phyloP scores from a whole-genome alignment of 2,888 invertebrate species.

The Zygothrica quintamaculata region DNA sequence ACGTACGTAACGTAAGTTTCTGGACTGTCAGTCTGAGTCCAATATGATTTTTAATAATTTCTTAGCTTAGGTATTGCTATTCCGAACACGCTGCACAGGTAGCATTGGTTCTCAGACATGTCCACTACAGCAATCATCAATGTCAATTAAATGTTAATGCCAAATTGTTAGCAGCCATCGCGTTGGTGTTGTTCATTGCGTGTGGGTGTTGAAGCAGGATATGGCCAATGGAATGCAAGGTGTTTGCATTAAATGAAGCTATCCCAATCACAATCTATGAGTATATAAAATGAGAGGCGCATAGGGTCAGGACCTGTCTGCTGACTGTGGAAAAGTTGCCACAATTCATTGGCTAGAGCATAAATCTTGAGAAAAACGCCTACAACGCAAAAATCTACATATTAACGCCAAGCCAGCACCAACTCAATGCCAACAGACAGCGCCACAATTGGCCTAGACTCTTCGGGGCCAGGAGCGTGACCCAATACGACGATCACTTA shows the following conservation, averaged over 20 bases:
- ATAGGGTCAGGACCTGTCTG: constrained; percentile 50
- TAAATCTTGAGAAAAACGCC: constrained; percentile 70
- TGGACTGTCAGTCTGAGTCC: constrained; percentile 47
- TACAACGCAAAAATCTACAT: constrained; percentile 70
- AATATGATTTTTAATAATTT: constrained; percentile 77
- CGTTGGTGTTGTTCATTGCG: constrained; percentile 30
- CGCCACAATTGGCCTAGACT: constrained; percentile 67
- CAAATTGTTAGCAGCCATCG: constrained; percentile 59
- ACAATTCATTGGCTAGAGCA: constrained; percentile 52
- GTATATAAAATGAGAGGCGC: neutral
- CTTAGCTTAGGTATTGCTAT: constrained; percentile 41
- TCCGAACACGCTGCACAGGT: constrained; percentile 54
- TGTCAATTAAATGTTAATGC: constrained; percentile 79
- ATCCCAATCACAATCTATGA: constrained; percentile 23
- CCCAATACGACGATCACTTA: constrained; percentile 80
- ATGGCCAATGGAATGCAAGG: constrained; percentile 44
- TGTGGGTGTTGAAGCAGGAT: constrained; percentile 69
- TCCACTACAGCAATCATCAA: constrained; percentile 70
- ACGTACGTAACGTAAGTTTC: constrained; percentile 50
- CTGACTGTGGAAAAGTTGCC: constrained; percentile 24
- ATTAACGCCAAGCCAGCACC: constrained; percentile 68
- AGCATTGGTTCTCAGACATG: constrained; percentile 65
- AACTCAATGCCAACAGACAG: constrained; percentile 65
- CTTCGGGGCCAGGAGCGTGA: constrained; percentile 48
- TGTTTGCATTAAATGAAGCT: constrained; percentile 57